Percentiles rank a stretch among this genome's conserved stretches.
These are phyloP conservation scores for Cairina moschata DNA, from an alignment of 2,113 vertebrate genomes.

Conservation along the genomic window DNA sequence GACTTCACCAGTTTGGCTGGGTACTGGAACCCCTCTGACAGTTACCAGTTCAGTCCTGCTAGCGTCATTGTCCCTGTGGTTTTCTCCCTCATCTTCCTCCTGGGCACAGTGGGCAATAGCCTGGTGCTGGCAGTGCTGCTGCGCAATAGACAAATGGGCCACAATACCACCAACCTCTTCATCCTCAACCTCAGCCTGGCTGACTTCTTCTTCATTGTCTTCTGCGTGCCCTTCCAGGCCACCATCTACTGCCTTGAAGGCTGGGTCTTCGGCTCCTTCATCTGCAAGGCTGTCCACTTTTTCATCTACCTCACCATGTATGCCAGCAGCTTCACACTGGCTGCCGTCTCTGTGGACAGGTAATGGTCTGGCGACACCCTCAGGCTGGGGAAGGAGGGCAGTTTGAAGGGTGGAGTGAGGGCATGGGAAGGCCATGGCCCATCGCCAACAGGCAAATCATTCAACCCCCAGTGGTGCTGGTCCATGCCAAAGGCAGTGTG, in stretches of 20 bases:
- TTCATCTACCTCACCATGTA: conserved; percentile 93
- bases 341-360: conserved; percentile 89
- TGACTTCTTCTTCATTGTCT: conserved; percentile 91
- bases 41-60: conserved; percentile 83
- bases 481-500: not conserved
- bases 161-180: conserved; percentile 90
- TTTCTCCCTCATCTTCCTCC: conserved; percentile 88
- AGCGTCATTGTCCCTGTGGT: conserved; percentile 86
- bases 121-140: conserved; percentile 87
- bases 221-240: conserved; percentile 92
- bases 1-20: conserved; percentile 75
- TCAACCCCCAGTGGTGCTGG: not conserved
- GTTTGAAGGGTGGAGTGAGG: not conserved
- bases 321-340: conserved; percentile 90
- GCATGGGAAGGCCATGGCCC: not conserved
- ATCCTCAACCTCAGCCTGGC: conserved; percentile 90
- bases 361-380: not conserved
- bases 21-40: conserved; percentile 79
- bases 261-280: conserved; percentile 90
- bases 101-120: conserved; percentile 87
- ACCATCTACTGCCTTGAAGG: conserved; percentile 90
- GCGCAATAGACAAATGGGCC: conserved; percentile 82
- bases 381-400: not conserved
- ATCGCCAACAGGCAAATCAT: not conserved
- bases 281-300: conserved; percentile 90